These are phyloP conservation scores for Rhadinocentrus ornatus DNA, from an alignment of 2,797 vertebrate species.

Conservation along the genomic window DNA sequence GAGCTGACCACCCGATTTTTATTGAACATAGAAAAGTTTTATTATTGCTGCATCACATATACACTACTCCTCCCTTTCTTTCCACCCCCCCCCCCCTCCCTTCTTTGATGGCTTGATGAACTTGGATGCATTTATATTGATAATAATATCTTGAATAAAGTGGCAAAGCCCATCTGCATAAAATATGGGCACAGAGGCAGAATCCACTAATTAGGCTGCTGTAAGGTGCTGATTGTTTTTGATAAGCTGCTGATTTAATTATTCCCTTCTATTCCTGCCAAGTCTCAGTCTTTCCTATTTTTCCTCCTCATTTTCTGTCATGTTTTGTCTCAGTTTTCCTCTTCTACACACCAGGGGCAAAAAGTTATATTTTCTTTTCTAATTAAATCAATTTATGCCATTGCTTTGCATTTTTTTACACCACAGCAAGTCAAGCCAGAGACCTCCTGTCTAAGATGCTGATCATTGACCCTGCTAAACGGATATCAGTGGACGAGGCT, in stretches of 20 bases:
- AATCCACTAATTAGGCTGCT: too few relatives aligned
- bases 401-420: slow-evolving; percentile 18
- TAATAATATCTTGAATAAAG: too few relatives aligned
- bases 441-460: slow-evolving; percentile 99
- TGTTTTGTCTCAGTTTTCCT: slow-evolving; percentile 1
- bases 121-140: too few relatives aligned
- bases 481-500: slow-evolving; percentile 99
- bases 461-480: slow-evolving; percentile 96
- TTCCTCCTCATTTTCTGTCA: not conserved
- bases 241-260: slow-evolving; percentile 18
- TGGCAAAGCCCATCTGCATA: too few relatives aligned
- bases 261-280: slow-evolving; percentile 35
- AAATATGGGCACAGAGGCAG: too few relatives aligned
- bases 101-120: too few relatives aligned
- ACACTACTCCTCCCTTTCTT: too few relatives aligned
- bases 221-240: too few relatives aligned
- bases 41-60: too few relatives aligned
- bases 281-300: slow-evolving; percentile 16
- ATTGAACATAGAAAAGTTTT: too few relatives aligned
- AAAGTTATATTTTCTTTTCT: slow-evolving; percentile 1
- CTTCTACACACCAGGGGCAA: not conserved
- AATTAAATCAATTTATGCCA: slow-evolving; percentile 21
- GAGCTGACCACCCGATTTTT: too few relatives aligned
- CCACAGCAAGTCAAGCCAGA: slow-evolving; percentile 97
- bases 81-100: too few relatives aligned